Evolutionary conservation across 2,797 vertebrate genomes (phyloP).

Genomic region (Poeciliopsis infans): DNA sequence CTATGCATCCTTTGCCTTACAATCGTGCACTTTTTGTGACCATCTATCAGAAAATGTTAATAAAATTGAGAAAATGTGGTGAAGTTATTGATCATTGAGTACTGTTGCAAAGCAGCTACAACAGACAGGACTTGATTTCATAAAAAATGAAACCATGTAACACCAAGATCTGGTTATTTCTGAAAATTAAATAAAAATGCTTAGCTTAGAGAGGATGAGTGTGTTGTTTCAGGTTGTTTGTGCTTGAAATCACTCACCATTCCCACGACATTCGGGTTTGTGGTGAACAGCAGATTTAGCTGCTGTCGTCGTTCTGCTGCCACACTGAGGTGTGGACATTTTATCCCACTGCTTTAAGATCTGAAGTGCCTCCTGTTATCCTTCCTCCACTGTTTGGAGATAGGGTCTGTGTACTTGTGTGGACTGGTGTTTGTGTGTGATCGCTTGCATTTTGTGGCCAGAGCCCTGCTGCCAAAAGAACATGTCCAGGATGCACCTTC

Average conservation of each 20-base stretch:
- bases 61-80: neutral
- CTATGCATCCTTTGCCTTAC: neutral
- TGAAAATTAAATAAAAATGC: conserved; percentile 49
- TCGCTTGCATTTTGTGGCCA: conserved; percentile 49
- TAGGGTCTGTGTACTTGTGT: conserved; percentile 44
- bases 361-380: conserved; percentile 46
- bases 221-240: neutral
- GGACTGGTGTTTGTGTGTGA: conserved; percentile 2
- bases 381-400: conserved; percentile 37
- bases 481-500: conserved; percentile 83
- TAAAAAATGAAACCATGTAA: conserved; percentile 68
- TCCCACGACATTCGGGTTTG: neutral
- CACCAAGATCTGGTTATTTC: conserved; percentile 48
- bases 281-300: conserved; percentile 10
- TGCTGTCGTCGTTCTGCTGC: conserved; percentile 27
- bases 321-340: conserved; percentile 27
- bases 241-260: conserved; percentile 2
- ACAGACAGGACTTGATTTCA: conserved; percentile 58
- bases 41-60: neutral
- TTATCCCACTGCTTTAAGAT: conserved; percentile 34
- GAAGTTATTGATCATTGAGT: conserved; percentile 7
- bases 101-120: neutral
- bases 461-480: conserved; percentile 81
- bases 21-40: neutral
- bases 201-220: conserved; percentile 1